A percentile compares a stretch with the other conserved stretches of the same genome.
Conservation (phyloP, 2,797 vertebrate genomes). For the Diceros bicornis region DNA sequence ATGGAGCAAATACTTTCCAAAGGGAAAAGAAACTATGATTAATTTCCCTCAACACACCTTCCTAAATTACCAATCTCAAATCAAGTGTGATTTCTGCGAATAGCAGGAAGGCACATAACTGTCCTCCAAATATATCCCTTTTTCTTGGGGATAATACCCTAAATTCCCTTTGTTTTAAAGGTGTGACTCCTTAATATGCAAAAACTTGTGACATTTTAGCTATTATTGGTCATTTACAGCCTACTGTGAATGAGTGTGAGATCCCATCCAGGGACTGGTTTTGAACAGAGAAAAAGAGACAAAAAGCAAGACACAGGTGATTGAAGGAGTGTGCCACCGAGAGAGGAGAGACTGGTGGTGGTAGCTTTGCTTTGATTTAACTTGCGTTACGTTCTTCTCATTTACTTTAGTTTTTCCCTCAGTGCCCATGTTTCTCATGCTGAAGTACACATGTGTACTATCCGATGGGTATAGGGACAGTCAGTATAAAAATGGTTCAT, state of each 20-base stretch:
- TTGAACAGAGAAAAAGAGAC: not conserved
- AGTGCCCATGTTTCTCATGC: not conserved
- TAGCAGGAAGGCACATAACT: not conserved
- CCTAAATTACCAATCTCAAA: conserved; percentile 47
- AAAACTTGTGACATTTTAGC: conserved; percentile 20
- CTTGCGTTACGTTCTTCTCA: not conserved
- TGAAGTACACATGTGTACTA: not conserved
- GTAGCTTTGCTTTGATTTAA: conserved; percentile 61
- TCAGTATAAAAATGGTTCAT: not conserved
- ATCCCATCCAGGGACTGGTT: conserved; percentile 32
- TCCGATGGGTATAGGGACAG: not conserved
- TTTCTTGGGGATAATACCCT: not conserved
- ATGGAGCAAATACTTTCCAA: conserved; percentile 52
- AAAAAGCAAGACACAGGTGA: not conserved
- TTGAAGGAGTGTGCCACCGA: not conserved
- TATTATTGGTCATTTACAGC: conserved; percentile 30
- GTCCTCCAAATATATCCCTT: not conserved
- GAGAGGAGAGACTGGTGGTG: not conserved
- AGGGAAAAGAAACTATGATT: not conserved
- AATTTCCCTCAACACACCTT: conserved; percentile 43
- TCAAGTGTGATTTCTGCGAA: conserved; percentile 22
- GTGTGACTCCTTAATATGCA: not conserved
- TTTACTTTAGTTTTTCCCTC: not conserved
- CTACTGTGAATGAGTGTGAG: conserved; percentile 30
- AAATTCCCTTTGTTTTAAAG: conserved; percentile 64